These are phyloP conservation scores for Ochropleura plecta DNA, from an alignment of 2,888 invertebrate genomes.

Conservation along the genomic window DNA sequence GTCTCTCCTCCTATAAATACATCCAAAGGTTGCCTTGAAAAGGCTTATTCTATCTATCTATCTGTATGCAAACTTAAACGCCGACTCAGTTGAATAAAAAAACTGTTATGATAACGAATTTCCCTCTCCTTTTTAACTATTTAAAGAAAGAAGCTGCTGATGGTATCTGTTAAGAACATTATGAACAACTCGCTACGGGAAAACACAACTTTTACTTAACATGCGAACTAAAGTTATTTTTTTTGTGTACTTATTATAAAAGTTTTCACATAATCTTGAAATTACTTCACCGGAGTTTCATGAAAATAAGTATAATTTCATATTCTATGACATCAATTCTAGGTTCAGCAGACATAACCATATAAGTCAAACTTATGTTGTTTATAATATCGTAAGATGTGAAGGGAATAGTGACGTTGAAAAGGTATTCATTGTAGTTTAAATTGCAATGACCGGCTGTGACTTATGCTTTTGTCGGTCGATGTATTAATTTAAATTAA, in stretches of 20 bases:
- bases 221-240: neutral
- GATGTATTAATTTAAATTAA: too few relatives aligned
- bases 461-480: too few relatives aligned
- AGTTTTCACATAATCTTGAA: neutral
- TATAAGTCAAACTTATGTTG: too few relatives aligned
- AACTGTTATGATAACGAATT: neutral
- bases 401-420: too few relatives aligned
- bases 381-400: too few relatives aligned
- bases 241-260: neutral
- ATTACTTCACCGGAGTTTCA: neutral
- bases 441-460: too few relatives aligned
- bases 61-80: neutral
- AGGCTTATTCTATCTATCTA: too few relatives aligned
- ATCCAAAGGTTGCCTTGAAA: too few relatives aligned
- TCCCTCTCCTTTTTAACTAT: neutral
- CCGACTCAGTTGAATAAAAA: constrained; percentile 16
- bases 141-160: neutral
- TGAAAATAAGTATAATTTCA: neutral
- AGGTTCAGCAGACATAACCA: neutral
- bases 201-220: neutral
- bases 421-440: too few relatives aligned
- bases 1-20: too few relatives aligned
- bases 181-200: too few relatives aligned
- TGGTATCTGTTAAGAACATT: neutral
- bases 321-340: neutral